Percentiles rank a stretch among this genome's conserved stretches.
Conservation (phyloP, 2,888 invertebrate genomes). For the Thymelicus sylvestris region DNA sequence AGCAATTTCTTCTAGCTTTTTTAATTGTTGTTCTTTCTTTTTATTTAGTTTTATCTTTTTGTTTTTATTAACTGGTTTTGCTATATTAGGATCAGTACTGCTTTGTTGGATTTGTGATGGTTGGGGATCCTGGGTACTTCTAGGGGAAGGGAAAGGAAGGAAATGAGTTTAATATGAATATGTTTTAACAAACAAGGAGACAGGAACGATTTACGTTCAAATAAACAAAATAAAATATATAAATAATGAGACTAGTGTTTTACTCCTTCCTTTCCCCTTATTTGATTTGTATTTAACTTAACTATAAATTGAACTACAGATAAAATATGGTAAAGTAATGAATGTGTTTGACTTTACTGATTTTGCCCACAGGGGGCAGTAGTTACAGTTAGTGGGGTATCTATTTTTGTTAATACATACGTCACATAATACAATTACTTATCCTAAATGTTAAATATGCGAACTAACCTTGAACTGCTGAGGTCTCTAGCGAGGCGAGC, state of each 20-base stretch:
- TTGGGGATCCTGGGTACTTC: conserved; percentile 63
- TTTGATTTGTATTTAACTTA: conserved; percentile 57
- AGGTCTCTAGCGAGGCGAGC: conserved; percentile 76
- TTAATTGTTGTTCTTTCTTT: conserved; percentile 69
- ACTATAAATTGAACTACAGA: background rate
- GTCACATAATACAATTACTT: conserved; percentile 2
- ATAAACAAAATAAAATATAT: conserved; percentile 44
- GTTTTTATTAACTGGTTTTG: conserved; percentile 51
- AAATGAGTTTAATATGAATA: conserved; percentile 46
- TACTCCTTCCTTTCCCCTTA: conserved; percentile 82
- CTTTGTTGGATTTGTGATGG: conserved; percentile 60
- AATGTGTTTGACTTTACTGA: background rate
- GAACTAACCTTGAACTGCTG: conserved; percentile 71
- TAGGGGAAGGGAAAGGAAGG: conserved; percentile 80
- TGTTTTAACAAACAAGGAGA: conserved; percentile 77
- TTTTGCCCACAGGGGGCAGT: background rate
- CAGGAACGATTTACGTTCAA: conserved; percentile 60
- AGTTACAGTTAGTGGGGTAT: background rate
- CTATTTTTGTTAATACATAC: background rate
- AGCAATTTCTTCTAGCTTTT: conserved; percentile 72
- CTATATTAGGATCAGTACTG: conserved; percentile 60
- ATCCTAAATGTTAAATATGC: conserved; percentile 17
- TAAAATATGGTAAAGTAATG: background rate
- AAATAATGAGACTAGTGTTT: conserved; percentile 34
- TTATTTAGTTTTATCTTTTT: conserved; percentile 59